Conservation (phyloP, 2,888 invertebrate genomes). For the Aphidoletes aphidimyza region DNA sequence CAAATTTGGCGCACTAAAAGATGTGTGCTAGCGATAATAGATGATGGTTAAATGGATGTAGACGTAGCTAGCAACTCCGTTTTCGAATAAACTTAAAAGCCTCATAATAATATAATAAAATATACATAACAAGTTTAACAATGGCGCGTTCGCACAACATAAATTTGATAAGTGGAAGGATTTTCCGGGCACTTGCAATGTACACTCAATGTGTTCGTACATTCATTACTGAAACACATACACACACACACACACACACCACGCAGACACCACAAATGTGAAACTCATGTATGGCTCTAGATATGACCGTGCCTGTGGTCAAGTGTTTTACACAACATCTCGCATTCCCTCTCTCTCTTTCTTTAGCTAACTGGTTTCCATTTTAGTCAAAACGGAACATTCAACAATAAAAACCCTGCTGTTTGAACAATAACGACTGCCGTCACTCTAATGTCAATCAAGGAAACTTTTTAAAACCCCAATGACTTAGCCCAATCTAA, state of each 20-base stretch:
- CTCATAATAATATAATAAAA: conserved; percentile 47
- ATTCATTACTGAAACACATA: background rate
- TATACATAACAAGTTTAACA: conserved; percentile 49
- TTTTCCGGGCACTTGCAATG: conserved; percentile 46
- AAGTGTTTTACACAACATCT: background rate
- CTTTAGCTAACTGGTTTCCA: background rate
- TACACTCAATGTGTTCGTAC: background rate
- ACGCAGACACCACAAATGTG: background rate
- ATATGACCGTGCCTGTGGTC: conserved; percentile 26
- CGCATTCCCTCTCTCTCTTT: background rate
- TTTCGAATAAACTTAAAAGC: conserved; percentile 49
- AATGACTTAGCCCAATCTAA: background rate
- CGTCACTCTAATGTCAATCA: background rate
- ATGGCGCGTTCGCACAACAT: conserved; percentile 33
- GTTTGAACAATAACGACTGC: background rate
- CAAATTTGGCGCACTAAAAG: conserved; percentile 44
- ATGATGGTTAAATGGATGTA: conserved; percentile 46
- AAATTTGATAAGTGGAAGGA: conserved; percentile 51
- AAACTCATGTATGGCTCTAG: conserved; percentile 7
- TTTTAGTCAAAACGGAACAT: background rate
- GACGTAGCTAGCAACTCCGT: conserved; percentile 7
- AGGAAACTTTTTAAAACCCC: background rate
- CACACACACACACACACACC: background rate
- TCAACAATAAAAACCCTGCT: background rate
- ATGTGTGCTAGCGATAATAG: conserved; percentile 26